Conservation (phyloP, 2,113 vertebrate genomes). For the Oceanites oceanicus region DNA sequence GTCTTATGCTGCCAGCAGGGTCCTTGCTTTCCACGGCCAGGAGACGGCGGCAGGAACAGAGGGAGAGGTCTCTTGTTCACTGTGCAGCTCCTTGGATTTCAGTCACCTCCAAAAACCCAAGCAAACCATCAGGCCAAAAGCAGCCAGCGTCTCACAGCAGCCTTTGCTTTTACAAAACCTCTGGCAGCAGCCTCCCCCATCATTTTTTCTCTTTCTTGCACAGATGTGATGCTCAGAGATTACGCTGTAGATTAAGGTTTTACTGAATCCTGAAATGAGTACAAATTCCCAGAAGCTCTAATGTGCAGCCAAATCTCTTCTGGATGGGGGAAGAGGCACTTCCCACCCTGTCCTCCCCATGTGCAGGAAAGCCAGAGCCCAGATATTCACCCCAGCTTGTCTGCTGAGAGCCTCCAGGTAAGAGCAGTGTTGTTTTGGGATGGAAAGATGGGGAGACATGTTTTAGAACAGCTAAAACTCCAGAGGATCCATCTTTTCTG, state of each 20-base stretch:
- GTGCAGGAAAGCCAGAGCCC: not conserved
- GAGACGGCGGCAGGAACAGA: fast-evolving
- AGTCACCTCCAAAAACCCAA: not conserved
- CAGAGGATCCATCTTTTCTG: not conserved
- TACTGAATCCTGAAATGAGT: conserved; percentile 42
- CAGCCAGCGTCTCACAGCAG: not conserved
- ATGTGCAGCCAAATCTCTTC: not conserved
- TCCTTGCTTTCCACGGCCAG: not conserved
- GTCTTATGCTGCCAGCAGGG: not conserved
- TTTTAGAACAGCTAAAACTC: not conserved
- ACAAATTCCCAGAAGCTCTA: conserved; percentile 32
- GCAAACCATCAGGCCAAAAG: not conserved
- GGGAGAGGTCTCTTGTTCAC: fast-evolving
- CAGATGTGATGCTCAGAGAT: conserved; percentile 56
- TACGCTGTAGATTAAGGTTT: conserved; percentile 61
- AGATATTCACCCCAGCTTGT: not conserved
- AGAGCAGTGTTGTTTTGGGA: not conserved
- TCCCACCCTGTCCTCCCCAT: not conserved
- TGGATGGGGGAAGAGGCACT: not conserved
- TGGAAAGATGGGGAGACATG: fast-evolving
- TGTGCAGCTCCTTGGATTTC: not conserved
- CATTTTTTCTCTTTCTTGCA: not conserved
- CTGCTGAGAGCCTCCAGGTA: conserved; percentile 42
- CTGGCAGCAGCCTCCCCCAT: not conserved
- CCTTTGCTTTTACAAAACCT: not conserved